Percentiles rank a stretch among this genome's conserved stretches.
Conservation (phyloP, 1,140 invertebrate species). For the Ceratina australensis region DNA sequence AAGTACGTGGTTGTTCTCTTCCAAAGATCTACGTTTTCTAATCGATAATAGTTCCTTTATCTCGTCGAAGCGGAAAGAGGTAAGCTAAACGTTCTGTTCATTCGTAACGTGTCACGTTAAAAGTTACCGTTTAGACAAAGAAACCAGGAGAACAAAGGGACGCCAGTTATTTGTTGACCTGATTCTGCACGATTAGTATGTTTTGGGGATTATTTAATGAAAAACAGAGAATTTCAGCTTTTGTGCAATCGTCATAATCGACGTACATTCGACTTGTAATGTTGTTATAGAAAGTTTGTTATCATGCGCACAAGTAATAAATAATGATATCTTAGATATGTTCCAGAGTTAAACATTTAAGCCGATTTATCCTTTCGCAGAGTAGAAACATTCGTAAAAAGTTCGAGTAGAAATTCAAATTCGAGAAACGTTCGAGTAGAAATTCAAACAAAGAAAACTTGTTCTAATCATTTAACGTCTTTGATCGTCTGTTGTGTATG, state of each 20-base stretch:
- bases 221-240: conserved; percentile 24
- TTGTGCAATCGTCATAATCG: not conserved
- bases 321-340: not conserved
- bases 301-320: conserved; percentile 47
- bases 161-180: not conserved
- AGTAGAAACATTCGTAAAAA: too few species aligned
- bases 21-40: not conserved
- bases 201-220: not conserved
- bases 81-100: conserved; percentile 22
- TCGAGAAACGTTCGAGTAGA: too few species aligned
- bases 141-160: conserved; percentile 16
- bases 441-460: too few species aligned
- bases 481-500: too few species aligned
- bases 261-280: conserved; percentile 19
- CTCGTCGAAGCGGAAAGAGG: conserved; percentile 15
- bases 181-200: not conserved
- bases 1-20: conserved; percentile 21
- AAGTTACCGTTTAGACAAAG: not conserved
- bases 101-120: too few species aligned
- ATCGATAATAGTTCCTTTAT: conserved; percentile 14
- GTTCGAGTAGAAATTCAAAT: too few species aligned
- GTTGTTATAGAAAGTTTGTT: conserved; percentile 33
- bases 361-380: conserved; percentile 8
- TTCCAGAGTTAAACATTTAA: not conserved
- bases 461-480: too few species aligned